phyloP scores from a whole-genome alignment of 2,113 vertebrate genomes.

The Crypturellus undulatus region DNA sequence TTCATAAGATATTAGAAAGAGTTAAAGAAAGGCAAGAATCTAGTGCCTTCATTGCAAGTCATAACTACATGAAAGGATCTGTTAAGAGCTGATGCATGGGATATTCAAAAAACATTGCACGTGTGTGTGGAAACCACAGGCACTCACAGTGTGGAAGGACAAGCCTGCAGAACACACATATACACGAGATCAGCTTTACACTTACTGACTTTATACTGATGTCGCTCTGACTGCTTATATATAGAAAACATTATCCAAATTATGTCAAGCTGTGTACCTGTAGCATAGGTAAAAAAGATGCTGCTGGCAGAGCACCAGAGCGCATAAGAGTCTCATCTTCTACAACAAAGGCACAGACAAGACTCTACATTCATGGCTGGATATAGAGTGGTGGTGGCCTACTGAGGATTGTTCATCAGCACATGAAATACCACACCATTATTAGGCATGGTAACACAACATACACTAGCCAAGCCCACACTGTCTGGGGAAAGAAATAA shows the following conservation, averaged over 20 bases:
- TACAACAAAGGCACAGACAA: background rate
- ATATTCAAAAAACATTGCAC: background rate
- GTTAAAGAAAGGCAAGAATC: background rate
- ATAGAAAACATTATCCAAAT: background rate
- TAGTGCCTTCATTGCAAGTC: background rate
- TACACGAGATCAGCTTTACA: background rate
- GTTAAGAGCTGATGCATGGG: background rate
- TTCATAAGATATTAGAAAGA: background rate
- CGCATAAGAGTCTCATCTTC: background rate
- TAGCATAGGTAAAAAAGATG: background rate
- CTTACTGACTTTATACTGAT: background rate
- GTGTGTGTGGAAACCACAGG: background rate
- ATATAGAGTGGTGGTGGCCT: background rate
- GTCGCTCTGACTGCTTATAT: background rate
- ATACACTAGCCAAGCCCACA: fast-evolving
- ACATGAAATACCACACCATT: background rate
- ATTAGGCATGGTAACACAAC: background rate
- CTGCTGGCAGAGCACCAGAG: background rate
- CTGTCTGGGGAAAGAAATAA: background rate
- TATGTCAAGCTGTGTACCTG: background rate
- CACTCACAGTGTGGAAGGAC: background rate
- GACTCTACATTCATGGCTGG: background rate
- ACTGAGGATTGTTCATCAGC: background rate
- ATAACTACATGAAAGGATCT: background rate
- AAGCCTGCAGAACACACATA: background rate